Conservation (phyloP, 2,888 invertebrate species). For the Limnephilus lunatus region DNA sequence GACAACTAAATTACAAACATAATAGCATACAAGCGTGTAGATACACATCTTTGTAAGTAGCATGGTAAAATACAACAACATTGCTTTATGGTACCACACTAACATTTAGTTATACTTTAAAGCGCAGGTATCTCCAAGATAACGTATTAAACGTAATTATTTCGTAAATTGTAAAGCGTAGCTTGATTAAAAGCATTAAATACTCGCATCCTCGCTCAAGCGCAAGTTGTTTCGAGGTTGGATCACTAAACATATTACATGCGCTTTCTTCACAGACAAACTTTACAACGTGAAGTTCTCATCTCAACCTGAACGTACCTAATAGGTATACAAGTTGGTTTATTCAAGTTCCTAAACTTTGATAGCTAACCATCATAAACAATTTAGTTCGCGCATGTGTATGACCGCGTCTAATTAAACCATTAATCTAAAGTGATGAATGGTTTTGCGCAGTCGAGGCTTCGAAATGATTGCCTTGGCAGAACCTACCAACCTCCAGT, state of each 20-base stretch:
- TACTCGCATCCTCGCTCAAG: neutral
- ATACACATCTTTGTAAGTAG: neutral
- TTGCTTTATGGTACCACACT: neutral
- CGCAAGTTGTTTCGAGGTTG: neutral
- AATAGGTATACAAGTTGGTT: slow-evolving; percentile 9
- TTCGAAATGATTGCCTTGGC: slow-evolving; percentile 16
- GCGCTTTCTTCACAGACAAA: slow-evolving; percentile 5
- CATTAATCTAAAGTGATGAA: slow-evolving; percentile 65
- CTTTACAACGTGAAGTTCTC: neutral
- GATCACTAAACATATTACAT: neutral
- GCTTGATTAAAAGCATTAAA: neutral
- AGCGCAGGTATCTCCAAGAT: neutral
- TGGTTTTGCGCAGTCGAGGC: slow-evolving; percentile 41
- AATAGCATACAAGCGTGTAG: neutral
- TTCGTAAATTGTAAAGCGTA: neutral
- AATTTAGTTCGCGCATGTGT: slow-evolving; percentile 63
- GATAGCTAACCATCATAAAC: slow-evolving; percentile 49
- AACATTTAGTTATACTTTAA: neutral
- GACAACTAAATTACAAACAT: neutral
- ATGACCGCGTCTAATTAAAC: slow-evolving; percentile 64
- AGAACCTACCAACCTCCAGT: neutral
- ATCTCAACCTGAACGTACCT: neutral
- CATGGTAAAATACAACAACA: neutral
- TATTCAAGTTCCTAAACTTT: slow-evolving; percentile 34
- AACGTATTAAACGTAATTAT: neutral